Base-by-base conservation (phyloP, 2,888 invertebrate species). In the Trypoxylon attenuatum region DNA sequence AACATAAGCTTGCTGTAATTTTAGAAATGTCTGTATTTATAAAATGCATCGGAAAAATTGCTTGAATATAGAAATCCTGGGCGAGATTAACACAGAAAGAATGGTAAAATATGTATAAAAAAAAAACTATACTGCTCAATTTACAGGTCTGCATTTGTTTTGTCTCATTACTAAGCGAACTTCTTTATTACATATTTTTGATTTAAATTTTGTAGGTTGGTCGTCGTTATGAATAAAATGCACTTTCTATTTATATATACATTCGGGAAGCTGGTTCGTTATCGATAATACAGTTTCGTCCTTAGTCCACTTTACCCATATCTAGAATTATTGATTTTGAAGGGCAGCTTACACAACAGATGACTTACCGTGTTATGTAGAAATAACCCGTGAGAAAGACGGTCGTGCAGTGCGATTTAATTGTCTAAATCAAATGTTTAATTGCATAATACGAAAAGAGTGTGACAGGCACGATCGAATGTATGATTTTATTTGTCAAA, bases 281-380 rank as follows among this genome's bases (percentile, higher is more conserved):
- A 63, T 67, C 76, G 74, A 62, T 75, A 75, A 75, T 64, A 33
- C 50, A 75, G 60, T 16, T 56, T 38, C 19, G 47, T 33, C 50
- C 56, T n/a, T 54, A 55, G 50, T 60, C 72, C 67, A 75, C 79
- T 58, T 83, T 82, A 83, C 76, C 83, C 71, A 72, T 75, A 57
- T 69, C 56, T 38, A 49, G 46, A 51, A 57, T 65, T 83, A 83
- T 82, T 83, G 83, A 83, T 83, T 72, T 47, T 51, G 42, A 39
- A 6, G 22, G 23, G 46, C 45, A 54, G 42, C 51, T 54, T 56
- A 56, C 50, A 52, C 52, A 54, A 58, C 71, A 47, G 63, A 57
- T 61, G 60, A 67, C 60, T 62, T 62, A 45, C 57, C 39, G 52
- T 62, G 61, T 63, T 42, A 41, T 46, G 18, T 10, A 15, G 5